These are phyloP conservation scores for Delia radicum DNA, from an alignment of 1,140 invertebrate genomes.

Conservation along the genomic window DNA sequence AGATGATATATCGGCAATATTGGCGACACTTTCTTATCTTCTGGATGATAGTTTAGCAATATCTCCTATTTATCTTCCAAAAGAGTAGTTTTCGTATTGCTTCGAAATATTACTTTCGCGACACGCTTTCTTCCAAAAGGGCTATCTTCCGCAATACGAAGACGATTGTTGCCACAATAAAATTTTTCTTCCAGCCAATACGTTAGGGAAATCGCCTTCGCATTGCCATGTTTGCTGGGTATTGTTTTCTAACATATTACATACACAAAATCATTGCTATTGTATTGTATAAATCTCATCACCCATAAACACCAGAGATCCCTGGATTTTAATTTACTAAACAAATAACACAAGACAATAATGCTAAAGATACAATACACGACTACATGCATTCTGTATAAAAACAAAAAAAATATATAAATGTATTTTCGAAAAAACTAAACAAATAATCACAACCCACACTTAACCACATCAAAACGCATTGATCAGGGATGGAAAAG, in stretches of 20 bases:
- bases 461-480: not conserved
- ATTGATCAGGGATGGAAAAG: too few relatives aligned
- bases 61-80: too few relatives aligned
- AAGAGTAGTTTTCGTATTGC: too few relatives aligned
- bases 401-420: not conserved
- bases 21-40: too few relatives aligned
- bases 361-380: not conserved
- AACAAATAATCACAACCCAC: not conserved
- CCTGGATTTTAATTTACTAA: constrained; percentile 23
- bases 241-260: not conserved
- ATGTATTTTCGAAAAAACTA: not conserved
- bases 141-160: too few relatives aligned
- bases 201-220: too few relatives aligned
- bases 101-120: too few relatives aligned
- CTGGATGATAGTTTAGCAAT: too few relatives aligned
- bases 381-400: not conserved
- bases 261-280: not conserved
- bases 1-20: too few relatives aligned
- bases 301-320: constrained; percentile 15
- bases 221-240: not conserved
- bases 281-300: constrained; percentile 7
- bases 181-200: too few relatives aligned
- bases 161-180: too few relatives aligned
- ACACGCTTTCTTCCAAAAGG: too few relatives aligned
- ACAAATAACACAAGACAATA: constrained; percentile 20